Conservation (phyloP, 1,140 invertebrate genomes). For the Drosophila azteca region DNA sequence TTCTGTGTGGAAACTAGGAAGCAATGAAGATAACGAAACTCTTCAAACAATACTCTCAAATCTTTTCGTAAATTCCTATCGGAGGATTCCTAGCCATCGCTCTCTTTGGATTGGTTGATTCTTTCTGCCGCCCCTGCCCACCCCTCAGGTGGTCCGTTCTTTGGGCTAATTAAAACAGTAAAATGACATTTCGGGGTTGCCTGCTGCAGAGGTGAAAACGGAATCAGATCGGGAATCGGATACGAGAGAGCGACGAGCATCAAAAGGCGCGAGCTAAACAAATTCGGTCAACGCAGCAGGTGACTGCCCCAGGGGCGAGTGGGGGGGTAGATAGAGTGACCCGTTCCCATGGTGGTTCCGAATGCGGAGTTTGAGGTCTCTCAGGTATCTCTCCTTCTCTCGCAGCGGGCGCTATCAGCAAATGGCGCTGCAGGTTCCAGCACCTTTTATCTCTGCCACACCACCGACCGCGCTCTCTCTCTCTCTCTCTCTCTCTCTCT, state of each 20-base stretch:
- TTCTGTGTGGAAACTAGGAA: too few relatives aligned
- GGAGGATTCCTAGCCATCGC: too few relatives aligned
- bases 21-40: too few relatives aligned
- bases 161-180: conserved; percentile 64
- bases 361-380: not conserved
- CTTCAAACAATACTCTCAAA: too few relatives aligned
- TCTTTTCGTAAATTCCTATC: too few relatives aligned
- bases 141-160: conserved; percentile 9
- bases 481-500: not conserved
- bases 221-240: conserved; percentile 1
- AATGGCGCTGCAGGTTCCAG: conserved; percentile 66
- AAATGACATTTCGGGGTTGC: conserved; percentile 36
- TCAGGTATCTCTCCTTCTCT: not conserved
- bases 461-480: not conserved
- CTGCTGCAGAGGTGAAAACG: conserved; percentile 18
- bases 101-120: too few relatives aligned
- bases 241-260: conserved; percentile 12
- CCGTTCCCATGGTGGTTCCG: not conserved
- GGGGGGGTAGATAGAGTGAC: not conserved
- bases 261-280: conserved; percentile 70
- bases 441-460: conserved; percentile 58
- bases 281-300: conserved; percentile 70
- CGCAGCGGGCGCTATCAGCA: conserved; percentile 74
- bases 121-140: too few relatives aligned
- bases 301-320: conserved; percentile 3